A percentile compares a stretch with the other conserved stretches of the same genome.
Evolutionary conservation across 2,113 vertebrate genomes (phyloP).

Genomic region (Bos indicus): DNA sequence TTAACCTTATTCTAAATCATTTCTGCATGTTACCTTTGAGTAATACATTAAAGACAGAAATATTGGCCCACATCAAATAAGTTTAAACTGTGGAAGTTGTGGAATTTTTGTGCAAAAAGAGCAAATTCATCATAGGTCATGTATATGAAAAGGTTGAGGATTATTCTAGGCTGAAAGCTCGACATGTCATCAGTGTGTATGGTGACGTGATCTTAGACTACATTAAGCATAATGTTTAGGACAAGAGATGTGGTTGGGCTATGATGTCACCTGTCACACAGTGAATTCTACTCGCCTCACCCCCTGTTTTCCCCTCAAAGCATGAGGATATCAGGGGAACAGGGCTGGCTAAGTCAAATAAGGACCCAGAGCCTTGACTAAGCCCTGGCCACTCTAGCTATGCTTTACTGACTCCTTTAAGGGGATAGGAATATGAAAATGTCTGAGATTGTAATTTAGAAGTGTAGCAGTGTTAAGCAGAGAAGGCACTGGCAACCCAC

Average conservation of each 20-base stretch:
- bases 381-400: not conserved
- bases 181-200: not conserved
- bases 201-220: not conserved
- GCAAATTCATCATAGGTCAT: not conserved
- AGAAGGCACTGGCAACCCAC: no score
- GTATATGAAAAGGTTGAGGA: not conserved
- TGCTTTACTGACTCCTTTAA: not conserved
- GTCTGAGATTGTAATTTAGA: not conserved
- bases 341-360: not conserved
- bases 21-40: not conserved
- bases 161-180: not conserved
- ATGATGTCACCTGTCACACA: not conserved
- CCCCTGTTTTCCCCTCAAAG: not conserved
- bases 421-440: not conserved
- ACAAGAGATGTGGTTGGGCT: not conserved
- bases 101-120: not conserved
- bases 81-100: not conserved
- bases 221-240: not conserved
- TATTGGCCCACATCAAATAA: not conserved
- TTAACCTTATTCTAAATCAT: not conserved
- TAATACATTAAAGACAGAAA: not conserved
- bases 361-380: not conserved
- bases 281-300: not conserved
- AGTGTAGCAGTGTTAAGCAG: not conserved
- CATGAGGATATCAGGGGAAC: not conserved